These are phyloP conservation scores for Myathropa florea DNA, from an alignment of 2,888 invertebrate species.

Conservation along the genomic window DNA sequence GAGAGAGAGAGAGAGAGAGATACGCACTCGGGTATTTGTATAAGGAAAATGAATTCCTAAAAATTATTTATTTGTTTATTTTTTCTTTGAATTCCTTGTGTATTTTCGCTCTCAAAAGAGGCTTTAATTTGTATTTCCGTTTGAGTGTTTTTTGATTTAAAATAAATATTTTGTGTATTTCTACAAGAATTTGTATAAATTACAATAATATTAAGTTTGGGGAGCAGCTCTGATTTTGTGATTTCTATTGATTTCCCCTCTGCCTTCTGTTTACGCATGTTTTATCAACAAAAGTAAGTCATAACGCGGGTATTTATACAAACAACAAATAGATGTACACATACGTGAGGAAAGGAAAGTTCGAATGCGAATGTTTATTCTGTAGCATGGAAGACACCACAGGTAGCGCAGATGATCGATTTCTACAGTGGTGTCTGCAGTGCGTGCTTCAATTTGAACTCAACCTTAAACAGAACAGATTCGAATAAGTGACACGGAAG, in stretches of 20 bases:
- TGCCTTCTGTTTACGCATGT: neutral
- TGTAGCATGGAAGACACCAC: neutral
- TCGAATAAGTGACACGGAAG: neutral
- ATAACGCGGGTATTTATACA: too few species aligned
- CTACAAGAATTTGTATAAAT: neutral
- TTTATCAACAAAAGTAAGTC: too few species aligned
- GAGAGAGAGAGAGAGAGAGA: neutral
- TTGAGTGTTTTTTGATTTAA: neutral
- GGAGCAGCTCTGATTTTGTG: neutral
- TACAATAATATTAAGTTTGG: neutral
- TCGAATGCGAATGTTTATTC: neutral
- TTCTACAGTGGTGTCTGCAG: neutral
- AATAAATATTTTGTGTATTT: neutral
- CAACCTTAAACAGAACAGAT: neutral
- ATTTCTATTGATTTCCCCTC: neutral
- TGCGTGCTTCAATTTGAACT: neutral
- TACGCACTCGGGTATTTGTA: neutral
- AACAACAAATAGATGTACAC: neutral
- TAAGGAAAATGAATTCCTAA: slow-evolving; percentile 58
- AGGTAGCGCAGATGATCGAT: neutral
- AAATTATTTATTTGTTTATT: slow-evolving; percentile 67
- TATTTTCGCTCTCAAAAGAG: neutral
- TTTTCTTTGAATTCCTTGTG: slow-evolving; percentile 36
- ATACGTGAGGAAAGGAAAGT: neutral
- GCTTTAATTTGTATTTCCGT: slow-evolving; percentile 43